These are phyloP conservation scores for Kobus ellipsiprymnus DNA, from an alignment of 2,113 vertebrate species.

Conservation along the genomic window DNA sequence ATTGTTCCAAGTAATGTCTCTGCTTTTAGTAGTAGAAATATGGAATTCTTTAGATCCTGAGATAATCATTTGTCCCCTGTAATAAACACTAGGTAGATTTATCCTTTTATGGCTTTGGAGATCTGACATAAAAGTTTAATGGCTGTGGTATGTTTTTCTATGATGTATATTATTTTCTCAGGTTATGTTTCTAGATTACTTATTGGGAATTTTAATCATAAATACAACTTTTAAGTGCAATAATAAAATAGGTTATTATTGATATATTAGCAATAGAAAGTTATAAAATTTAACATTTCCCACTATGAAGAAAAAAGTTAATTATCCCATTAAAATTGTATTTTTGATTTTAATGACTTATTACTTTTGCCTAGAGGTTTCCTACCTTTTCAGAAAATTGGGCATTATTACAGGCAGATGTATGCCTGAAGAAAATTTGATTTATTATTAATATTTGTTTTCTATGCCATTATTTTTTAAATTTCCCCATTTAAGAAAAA, in stretches of 20 bases:
- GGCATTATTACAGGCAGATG: background rate
- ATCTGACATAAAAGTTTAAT: background rate
- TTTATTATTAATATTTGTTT: constrained; percentile 29
- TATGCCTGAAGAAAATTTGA: background rate
- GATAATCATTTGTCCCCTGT: background rate
- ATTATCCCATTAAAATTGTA: background rate
- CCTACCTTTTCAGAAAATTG: background rate
- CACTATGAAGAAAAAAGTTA: background rate
- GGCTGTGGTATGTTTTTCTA: background rate
- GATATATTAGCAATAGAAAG: background rate
- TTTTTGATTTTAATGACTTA: constrained; percentile 1
- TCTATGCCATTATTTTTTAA: background rate
- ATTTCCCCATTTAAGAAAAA: background rate
- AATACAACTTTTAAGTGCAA: background rate
- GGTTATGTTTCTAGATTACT: background rate
- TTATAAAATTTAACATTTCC: background rate
- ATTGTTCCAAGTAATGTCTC: background rate
- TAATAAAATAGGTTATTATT: background rate
- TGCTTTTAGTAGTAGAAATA: background rate
- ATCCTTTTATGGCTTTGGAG: background rate
- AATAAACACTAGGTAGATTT: background rate
- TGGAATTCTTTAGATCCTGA: background rate
- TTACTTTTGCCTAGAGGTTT: constrained; percentile 15
- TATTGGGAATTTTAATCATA: background rate
- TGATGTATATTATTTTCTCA: background rate